A percentile compares a stretch with the other conserved stretches of the same genome.
Conservation (phyloP, 2,888 invertebrate genomes). For the Lasioglossum zephyrum region DNA sequence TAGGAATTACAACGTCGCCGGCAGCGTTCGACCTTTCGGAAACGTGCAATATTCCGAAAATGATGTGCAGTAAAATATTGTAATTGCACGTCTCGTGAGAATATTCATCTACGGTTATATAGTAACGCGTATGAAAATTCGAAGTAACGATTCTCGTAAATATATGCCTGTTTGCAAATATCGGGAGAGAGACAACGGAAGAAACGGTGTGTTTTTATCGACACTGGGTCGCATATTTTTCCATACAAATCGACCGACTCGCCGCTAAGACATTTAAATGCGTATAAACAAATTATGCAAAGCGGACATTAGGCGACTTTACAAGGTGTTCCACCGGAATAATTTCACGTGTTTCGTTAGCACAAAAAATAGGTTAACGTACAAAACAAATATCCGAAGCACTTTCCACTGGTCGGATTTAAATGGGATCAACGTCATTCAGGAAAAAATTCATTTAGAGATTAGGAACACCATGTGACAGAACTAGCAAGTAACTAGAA, state of each 20-base stretch:
- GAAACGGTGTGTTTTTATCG: neutral
- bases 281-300: constrained; percentile 12
- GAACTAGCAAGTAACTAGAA: no score
- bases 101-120: neutral
- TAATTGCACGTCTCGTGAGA: neutral
- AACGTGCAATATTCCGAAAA: neutral
- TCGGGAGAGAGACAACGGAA: neutral
- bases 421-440: neutral
- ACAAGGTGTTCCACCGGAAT: neutral
- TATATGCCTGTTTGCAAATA: neutral
- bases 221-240: neutral
- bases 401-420: neutral
- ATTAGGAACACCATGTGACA: no score
- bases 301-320: neutral
- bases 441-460: no score
- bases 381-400: neutral
- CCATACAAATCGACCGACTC: neutral
- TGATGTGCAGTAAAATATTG: neutral
- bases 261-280: neutral
- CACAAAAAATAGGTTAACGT: neutral
- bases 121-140: neutral
- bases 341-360: neutral
- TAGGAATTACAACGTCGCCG: neutral
- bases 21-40: neutral
- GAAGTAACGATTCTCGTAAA: neutral